Evolutionary conservation across 2,888 invertebrate genomes (phyloP).

Genomic region (Notocelia uddmanniana): DNA sequence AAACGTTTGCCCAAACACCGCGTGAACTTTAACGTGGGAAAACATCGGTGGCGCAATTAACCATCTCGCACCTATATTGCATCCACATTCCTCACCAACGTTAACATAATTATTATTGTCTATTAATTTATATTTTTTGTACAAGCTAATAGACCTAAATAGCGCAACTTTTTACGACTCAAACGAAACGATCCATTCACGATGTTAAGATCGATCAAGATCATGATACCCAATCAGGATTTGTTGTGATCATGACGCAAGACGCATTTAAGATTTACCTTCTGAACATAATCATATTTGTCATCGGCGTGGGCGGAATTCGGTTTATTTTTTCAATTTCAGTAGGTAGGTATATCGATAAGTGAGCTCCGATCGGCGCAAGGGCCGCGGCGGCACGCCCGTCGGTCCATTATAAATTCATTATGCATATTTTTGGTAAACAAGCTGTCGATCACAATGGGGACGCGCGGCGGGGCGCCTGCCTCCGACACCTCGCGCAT

Average conservation of each 20-base stretch:
- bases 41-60: constrained; percentile 80
- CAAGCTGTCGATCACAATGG: constrained; percentile 86
- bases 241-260: constrained; percentile 19
- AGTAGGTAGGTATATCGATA: constrained; percentile 53
- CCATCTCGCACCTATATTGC: constrained; percentile 67
- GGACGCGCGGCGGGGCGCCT: constrained; percentile 75
- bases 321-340: constrained; percentile 41
- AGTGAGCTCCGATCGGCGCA: constrained; percentile 57
- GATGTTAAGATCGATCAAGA: constrained; percentile 23
- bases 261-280: constrained; percentile 14
- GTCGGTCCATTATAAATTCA: constrained; percentile 83
- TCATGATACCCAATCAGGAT: constrained; percentile 12
- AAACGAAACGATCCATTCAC: constrained; percentile 8
- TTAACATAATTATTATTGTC: constrained; percentile 44
- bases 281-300: constrained; percentile 37
- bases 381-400: constrained; percentile 67
- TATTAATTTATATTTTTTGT: constrained; percentile 13
- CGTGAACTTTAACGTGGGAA: constrained; percentile 84
- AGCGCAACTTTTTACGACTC: constrained; percentile 21
- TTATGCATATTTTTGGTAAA: constrained; percentile 86
- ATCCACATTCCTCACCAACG: constrained; percentile 44
- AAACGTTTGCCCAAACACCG: constrained; percentile 81
- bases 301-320: constrained; percentile 47
- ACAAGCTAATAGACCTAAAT: constrained; percentile 2
- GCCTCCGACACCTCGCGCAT: constrained; percentile 75